phyloP scores from a whole-genome alignment of 2,797 vertebrate genomes.

The Pangasius krempfi region DNA sequence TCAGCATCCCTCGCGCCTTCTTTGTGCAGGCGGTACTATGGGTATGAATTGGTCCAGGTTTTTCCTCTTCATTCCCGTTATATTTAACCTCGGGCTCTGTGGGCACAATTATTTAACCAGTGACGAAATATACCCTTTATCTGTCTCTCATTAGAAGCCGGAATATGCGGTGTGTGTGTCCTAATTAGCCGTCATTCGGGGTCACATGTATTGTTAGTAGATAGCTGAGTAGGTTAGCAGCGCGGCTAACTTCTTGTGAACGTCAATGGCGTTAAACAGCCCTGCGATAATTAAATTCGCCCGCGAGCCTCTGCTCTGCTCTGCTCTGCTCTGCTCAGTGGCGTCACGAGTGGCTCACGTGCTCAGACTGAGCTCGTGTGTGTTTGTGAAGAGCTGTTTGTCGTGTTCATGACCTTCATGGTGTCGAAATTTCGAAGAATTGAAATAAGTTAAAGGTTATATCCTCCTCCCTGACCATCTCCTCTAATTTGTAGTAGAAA shows the following conservation, averaged over 20 bases:
- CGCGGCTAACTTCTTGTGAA: not conserved
- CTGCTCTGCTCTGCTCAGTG: not conserved
- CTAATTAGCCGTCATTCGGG: not conserved
- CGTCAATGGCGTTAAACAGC: not conserved
- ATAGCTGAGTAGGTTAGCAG: not conserved
- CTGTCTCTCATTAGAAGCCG: not conserved
- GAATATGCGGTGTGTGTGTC: not conserved
- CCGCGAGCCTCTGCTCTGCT: not conserved
- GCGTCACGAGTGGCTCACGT: not conserved
- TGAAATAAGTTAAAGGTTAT: not conserved
- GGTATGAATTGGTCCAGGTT: not conserved
- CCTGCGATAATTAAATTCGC: not conserved
- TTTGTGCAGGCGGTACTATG: not conserved
- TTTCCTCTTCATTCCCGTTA: not conserved
- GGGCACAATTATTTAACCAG: not conserved
- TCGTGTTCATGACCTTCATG: not conserved
- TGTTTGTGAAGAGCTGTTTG: not conserved
- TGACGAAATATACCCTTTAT: not conserved
- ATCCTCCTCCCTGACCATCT: not conserved
- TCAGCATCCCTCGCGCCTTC: conserved; percentile 15
- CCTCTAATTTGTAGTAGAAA: no score
- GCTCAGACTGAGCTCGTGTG: not conserved
- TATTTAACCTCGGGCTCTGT: not conserved
- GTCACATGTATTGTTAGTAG: not conserved
- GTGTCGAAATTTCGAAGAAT: not conserved